A percentile compares a stretch with the other conserved stretches of the same genome.
These are phyloP conservation scores for Phoeniculus purpureus DNA, from an alignment of 2,797 vertebrate species.

Conservation along the genomic window DNA sequence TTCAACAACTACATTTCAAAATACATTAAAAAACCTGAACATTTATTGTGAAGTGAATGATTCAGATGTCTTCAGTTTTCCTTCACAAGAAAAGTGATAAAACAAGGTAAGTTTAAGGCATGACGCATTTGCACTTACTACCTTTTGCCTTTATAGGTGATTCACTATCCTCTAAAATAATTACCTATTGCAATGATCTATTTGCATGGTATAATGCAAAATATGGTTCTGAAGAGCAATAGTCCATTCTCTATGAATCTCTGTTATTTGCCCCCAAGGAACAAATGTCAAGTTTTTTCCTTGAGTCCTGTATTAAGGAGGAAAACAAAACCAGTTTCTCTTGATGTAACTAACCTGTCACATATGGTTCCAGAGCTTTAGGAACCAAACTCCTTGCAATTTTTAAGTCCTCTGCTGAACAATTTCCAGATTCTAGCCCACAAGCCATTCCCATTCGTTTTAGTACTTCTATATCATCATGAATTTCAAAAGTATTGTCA, in stretches of 20 bases:
- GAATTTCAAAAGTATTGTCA: constrained; percentile 99
- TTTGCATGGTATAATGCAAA: neutral
- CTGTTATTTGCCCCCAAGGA: neutral
- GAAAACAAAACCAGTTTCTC: neutral
- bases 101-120: neutral
- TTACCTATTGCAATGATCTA: neutral
- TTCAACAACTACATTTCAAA: neutral
- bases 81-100: neutral
- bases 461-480: constrained; percentile 98
- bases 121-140: neutral
- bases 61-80: neutral
- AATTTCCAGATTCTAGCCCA: constrained; percentile 94
- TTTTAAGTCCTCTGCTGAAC: constrained; percentile 94
- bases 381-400: constrained; percentile 93
- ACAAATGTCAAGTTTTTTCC: neutral
- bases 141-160: neutral
- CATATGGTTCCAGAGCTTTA: constrained; percentile 97
- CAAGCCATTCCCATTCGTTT: constrained; percentile 99
- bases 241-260: neutral
- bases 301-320: neutral
- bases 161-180: neutral
- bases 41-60: neutral
- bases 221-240: neutral
- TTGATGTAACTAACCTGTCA: constrained; percentile 86
- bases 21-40: accelerated